Base-by-base conservation (phyloP, 2,888 invertebrate genomes). In the Athalia rosae region DNA sequence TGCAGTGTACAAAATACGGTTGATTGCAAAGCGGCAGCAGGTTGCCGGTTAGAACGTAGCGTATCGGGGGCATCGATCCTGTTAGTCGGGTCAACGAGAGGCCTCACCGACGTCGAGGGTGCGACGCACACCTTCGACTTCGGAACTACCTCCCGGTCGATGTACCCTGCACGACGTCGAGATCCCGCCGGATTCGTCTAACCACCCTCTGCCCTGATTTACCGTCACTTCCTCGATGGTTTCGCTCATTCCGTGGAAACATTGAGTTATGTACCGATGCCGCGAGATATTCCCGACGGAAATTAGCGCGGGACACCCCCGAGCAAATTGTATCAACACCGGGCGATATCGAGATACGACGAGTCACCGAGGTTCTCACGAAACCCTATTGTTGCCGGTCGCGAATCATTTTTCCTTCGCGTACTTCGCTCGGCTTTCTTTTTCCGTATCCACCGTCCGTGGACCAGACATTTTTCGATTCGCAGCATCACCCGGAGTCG, bases 41-140 rank as follows among this genome's bases (percentile, higher is more conserved):
- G 82, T 84, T 83, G 81, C 81, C 80, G 81, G 79, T 79, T 76
- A 64, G 76, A 78, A 80, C 79, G 67, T 64, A 8, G 0, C 62
- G 62, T 84, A 86, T 86, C 84, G 86, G 81, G 85, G 85, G 85
- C 89, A 89, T 89, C 89, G 89, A 89, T 89, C 87, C 84, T 87
- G 78, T 28, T 28, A 28, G 80, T 81, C 84, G 83, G 87, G 87
- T 88, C 87, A 88, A 80, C 82, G 84, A 81, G 87, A 84, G 85
- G 84, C 84, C 86, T 87, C 85, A 82, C 77, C 82, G 80, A 84
- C 71, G 48, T 13, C 53, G 69, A 13, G 28, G 7, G 56, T 47
- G n/a, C n/a, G 43, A 62, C 53, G 50, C 53, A 48, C 56, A 71
- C 56, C 56, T 58, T 28, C 9, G 15, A 58, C 43, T 45, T 43